Evolutionary conservation across 2,797 vertebrate species (phyloP), one percentile per base, ranked within the genome.

Genomic region (Pangasius mekongensis): DNA sequence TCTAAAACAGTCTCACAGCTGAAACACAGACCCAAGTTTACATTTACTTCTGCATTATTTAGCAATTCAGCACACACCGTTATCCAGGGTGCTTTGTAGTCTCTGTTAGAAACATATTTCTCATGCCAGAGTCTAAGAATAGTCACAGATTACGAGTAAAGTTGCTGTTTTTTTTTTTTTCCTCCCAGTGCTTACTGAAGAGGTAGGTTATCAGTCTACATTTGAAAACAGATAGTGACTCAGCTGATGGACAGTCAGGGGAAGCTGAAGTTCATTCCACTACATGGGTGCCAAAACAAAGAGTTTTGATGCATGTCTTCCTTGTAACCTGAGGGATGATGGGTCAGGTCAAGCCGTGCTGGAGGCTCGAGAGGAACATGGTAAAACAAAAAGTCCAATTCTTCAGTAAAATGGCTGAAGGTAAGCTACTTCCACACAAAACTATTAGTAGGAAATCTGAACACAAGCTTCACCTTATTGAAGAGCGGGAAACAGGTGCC

Each of bases 401-500:
- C 52, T 47, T 11, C 16, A 47, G 36, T 33, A 52, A 64, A 83
- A 43, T n/a, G 64, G 49, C 8, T 47, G n/a, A 43, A 82, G 52
- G 16, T 60, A 60, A 83, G n/a, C n/a, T 27, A 20, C n/a, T 43
- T 64, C 1, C 43, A 36, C 18, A 58, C 4, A 27, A 30, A 52
- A 66, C 58, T 30, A 52, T 66, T 49, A 67, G 47, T 85, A 33
- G 33, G 27, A 66, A 88, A 13, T 3, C 8, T 85, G 64, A 80
- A 85, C 62, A 81, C 39, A 60, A 60, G 52, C 64, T 27, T 49
- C 5, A 49, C 60, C 36, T 33, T 54, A 27, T 11, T 7, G 36
- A 39, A 49, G 64, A 39, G 54, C n/a, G 81, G 52, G 60, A 66
- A 85, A 77, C 76, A 24, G 84, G 84, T 62, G 76, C 56, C 6